phyloP scores from a whole-genome alignment of 2,888 invertebrate species.

The Entomobrya multifasciata region DNA sequence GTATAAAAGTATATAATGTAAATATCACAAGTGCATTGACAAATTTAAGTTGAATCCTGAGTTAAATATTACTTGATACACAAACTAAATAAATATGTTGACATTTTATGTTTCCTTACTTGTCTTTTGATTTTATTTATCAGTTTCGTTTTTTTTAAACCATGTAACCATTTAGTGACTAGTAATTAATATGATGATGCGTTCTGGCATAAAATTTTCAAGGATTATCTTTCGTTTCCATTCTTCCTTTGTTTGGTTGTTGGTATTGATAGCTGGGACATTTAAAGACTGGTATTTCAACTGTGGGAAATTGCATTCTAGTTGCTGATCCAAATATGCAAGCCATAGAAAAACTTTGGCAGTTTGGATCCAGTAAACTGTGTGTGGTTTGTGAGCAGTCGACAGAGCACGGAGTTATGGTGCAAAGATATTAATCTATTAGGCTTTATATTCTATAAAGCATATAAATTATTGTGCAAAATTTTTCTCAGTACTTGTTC shows the following conservation, averaged over 20 bases:
- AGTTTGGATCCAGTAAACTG: slow-evolving; percentile 42
- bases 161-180: too few relatives aligned
- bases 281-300: slow-evolving; percentile 62
- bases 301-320: slow-evolving; percentile 62
- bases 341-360: not conserved
- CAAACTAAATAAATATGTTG: too few relatives aligned
- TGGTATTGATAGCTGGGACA: not conserved
- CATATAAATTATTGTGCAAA: not conserved
- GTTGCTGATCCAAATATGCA: slow-evolving; percentile 33
- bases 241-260: not conserved
- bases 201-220: too few relatives aligned
- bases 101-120: too few relatives aligned
- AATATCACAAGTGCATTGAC: not conserved
- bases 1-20: too few relatives aligned
- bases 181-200: too few relatives aligned
- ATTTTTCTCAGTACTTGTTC: not conserved
- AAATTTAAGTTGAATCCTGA: too few relatives aligned
- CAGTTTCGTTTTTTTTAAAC: too few relatives aligned
- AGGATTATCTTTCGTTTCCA: not conserved
- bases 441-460: not conserved
- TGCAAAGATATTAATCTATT: slow-evolving; percentile 51
- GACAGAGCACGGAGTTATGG: slow-evolving; percentile 64
- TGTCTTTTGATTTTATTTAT: too few relatives aligned
- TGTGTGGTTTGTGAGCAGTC: slow-evolving; percentile 61
- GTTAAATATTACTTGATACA: too few relatives aligned